Evolutionary conservation across 2,797 vertebrate genomes (phyloP), one percentile per base, ranked within the genome.

Genomic region (Sebastes vulpes): DNA sequence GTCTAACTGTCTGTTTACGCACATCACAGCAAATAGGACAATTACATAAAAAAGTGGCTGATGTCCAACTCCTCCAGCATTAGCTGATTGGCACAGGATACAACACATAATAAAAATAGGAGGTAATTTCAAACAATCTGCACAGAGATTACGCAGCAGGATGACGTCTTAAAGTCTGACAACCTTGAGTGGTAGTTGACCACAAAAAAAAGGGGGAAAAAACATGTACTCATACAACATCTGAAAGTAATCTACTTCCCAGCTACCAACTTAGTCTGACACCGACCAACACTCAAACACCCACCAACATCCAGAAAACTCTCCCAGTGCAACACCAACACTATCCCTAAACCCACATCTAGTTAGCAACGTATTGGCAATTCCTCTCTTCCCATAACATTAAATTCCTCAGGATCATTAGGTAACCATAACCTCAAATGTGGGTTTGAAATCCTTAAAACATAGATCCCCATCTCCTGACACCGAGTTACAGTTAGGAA

Each of bases 371-470:
- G 7, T 65, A 72, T 54, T 60, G 77, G 75, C 72, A 79, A 67
- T 67, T 65, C 73, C 18, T 56, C 35, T 20, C 42, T 72, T 25
- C 52, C 64, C 65, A 72, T 80, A 76, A 76, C 31, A 79, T 68
- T 6, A 60, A 66, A 85, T 78, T 82, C 82, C 77, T 76, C 31
- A 18, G 74, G 69, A 84, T 88, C 64, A 68, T 82, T 79, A 83
- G 78, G 64, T 83, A 87, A 89, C 89, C 68, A 67, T 77, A 75
- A 89, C 71, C 80, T 84, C 87, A 84, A 18, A 54, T 84, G 80
- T 82, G 90, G 87, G 53, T 82, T 85, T 75, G 26, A 72, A 82
- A 64, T 80, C 72, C 68, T 76, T 32, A 74, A 83, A 86, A 63
- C 72, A 72, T 57, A 82, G 60, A 72, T 56, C 21, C 1, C 14